Evolutionary conservation across 2,797 vertebrate genomes (phyloP).

Genomic region (Adelosebastes latens): DNA sequence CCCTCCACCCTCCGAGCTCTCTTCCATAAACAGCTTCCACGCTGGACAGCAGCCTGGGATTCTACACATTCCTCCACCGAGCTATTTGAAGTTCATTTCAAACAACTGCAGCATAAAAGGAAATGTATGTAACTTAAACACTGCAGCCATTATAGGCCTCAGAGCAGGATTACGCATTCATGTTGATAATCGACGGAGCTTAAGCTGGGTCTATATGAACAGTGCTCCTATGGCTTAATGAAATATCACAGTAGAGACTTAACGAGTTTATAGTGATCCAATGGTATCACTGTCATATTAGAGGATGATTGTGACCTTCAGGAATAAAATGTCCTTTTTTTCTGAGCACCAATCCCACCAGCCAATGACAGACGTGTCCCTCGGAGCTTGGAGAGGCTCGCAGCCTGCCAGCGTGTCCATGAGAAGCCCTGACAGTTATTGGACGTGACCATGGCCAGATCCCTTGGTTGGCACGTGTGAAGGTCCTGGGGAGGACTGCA

Average conservation of each 20-base stretch:
- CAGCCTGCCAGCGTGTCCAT: slow-evolving; percentile 27
- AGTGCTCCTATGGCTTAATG: not conserved
- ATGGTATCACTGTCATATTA: not conserved
- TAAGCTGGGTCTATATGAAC: not conserved
- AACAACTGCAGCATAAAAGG: slow-evolving; percentile 86
- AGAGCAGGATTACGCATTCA: slow-evolving; percentile 33
- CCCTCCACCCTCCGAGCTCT: slow-evolving; percentile 54
- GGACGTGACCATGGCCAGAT: slow-evolving; percentile 51
- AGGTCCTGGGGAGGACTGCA: slow-evolving; percentile 36
- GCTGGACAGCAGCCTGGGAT: slow-evolving; percentile 71
- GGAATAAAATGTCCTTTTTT: slow-evolving; percentile 9
- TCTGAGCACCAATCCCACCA: not conserved
- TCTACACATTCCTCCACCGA: slow-evolving; percentile 72
- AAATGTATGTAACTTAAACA: slow-evolving; percentile 79
- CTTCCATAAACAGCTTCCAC: slow-evolving; percentile 83
- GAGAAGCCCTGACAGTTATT: slow-evolving; percentile 45
- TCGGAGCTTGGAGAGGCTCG: slow-evolving; percentile 8
- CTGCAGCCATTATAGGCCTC: slow-evolving; percentile 37
- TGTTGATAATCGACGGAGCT: slow-evolving; percentile 46
- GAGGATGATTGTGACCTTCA: not conserved
- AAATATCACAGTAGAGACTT: slow-evolving; percentile 2
- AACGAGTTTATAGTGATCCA: not conserved
- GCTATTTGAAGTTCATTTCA: slow-evolving; percentile 79
- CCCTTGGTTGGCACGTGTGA: slow-evolving; percentile 45
- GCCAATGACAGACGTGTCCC: slow-evolving; percentile 26